phyloP scores from a whole-genome alignment of 1,140 invertebrate species.

The Penaeus indicus region DNA sequence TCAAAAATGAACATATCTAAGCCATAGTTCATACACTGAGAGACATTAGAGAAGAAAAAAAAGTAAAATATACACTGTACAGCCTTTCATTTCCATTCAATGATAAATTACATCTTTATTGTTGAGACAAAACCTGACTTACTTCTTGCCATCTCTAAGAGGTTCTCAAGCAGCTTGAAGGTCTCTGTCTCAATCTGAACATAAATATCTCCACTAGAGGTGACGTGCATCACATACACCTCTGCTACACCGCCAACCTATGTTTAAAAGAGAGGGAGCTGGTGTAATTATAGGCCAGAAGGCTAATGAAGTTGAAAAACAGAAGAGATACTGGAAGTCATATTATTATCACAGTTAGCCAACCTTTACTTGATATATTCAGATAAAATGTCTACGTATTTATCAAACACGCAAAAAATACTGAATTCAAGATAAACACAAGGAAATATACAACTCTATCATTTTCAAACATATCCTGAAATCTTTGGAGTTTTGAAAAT shows the following conservation, averaged over 20 bases:
- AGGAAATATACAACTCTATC: too few relatives aligned
- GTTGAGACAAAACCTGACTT: background rate
- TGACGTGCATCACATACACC: constrained; percentile 71
- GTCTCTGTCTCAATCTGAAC: constrained; percentile 71
- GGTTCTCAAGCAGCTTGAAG: constrained; percentile 68
- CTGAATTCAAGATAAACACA: too few relatives aligned
- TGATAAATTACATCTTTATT: too few relatives aligned
- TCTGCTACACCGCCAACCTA: constrained; percentile 69
- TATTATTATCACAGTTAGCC: too few relatives aligned
- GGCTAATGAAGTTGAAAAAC: background rate
- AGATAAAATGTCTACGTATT: too few relatives aligned
- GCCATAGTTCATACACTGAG: background rate
- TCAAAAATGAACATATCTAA: background rate
- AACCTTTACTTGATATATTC: background rate
- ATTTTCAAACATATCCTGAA: too few relatives aligned
- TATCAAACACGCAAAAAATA: too few relatives aligned
- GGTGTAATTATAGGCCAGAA: background rate
- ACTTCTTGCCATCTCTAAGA: constrained; percentile 68
- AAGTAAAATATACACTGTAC: background rate
- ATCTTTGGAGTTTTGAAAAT: background rate
- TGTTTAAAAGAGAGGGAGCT: background rate
- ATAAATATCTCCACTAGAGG: constrained; percentile 71
- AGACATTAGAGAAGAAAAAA: background rate
- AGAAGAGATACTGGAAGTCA: background rate
- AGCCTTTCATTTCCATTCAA: too few relatives aligned